Evolutionary conservation across 2,113 vertebrate genomes (phyloP).

Genomic region (Ia io): DNA sequence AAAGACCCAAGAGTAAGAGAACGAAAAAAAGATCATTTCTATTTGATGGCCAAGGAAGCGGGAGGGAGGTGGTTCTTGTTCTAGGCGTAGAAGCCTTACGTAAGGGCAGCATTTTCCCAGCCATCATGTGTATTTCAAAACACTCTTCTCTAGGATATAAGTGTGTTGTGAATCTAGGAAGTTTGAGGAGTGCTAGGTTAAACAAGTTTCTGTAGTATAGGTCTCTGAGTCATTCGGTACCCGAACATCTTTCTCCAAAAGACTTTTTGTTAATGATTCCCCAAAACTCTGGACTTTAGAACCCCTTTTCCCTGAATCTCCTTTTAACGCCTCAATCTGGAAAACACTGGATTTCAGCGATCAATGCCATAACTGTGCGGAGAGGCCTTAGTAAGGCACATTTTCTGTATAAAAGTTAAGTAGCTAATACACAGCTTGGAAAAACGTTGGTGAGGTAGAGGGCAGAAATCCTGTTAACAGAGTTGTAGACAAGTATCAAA

Average conservation of each 20-base stretch:
- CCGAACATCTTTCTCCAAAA: background rate
- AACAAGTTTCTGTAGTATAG: fast-evolving
- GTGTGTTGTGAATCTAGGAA: background rate
- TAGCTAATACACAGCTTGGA: background rate
- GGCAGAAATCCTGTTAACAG: background rate
- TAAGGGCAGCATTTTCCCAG: background rate
- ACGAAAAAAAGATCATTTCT: background rate
- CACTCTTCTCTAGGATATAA: background rate
- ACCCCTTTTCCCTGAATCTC: background rate
- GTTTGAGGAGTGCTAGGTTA: background rate
- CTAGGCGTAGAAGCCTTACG: background rate
- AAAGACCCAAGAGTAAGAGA: background rate
- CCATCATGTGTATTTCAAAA: background rate
- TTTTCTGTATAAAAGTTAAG: background rate
- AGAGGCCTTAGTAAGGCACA: background rate
- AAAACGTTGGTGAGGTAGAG: background rate
- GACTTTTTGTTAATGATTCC: background rate
- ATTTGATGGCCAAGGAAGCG: fast-evolving
- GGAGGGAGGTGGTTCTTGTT: background rate
- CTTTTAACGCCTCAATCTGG: background rate
- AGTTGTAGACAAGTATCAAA: background rate
- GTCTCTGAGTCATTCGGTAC: background rate
- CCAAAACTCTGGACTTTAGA: background rate
- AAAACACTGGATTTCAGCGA: background rate
- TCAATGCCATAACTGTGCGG: background rate